Conservation (phyloP, 2,888 invertebrate species). For the Amiota minor region DNA sequence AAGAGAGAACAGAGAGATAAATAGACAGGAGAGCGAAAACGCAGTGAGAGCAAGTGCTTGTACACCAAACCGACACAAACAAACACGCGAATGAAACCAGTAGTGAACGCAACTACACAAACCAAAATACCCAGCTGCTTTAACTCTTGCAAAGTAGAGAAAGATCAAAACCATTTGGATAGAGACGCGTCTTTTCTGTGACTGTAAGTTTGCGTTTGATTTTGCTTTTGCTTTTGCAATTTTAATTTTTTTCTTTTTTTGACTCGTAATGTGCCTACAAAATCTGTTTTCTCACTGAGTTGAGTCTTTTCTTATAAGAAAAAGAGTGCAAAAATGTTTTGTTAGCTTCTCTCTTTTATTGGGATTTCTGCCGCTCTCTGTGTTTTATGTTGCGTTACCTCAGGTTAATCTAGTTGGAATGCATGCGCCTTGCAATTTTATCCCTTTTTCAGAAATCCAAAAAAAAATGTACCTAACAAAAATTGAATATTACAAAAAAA, state of each 20-base stretch:
- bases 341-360: constrained; percentile 17
- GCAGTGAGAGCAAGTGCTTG: constrained; percentile 33
- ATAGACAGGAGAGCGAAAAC: constrained; percentile 34
- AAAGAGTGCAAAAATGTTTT: no score
- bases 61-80: constrained; percentile 43
- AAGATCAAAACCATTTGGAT: no score
- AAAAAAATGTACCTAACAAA: neutral
- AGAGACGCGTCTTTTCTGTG: no score
- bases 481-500: neutral
- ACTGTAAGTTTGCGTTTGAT: constrained; percentile 8
- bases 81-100: constrained; percentile 9
- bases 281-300: neutral
- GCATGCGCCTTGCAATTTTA: constrained; percentile 54
- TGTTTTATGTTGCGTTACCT: neutral
- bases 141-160: no score
- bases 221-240: constrained; percentile 7
- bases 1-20: neutral
- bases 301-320: neutral
- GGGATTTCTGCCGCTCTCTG: constrained; percentile 18
- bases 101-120: constrained; percentile 41
- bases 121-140: constrained; percentile 41
- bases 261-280: no score
- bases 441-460: constrained; percentile 2
- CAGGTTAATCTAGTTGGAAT: constrained; percentile 62
- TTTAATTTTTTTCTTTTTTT: no score